Evolutionary conservation across 2,888 invertebrate genomes (phyloP).

Genomic region (Tholera decimalis): DNA sequence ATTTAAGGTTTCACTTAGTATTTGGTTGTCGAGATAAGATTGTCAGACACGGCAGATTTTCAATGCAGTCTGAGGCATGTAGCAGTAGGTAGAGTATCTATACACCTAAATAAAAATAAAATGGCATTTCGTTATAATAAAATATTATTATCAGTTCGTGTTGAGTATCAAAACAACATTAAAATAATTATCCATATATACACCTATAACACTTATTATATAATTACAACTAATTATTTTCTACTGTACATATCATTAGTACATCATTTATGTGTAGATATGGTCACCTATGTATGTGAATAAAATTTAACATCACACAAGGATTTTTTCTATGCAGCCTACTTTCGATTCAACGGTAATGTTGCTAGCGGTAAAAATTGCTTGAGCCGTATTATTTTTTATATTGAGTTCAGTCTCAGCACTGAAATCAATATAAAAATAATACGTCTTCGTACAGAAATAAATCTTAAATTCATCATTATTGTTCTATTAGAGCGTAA

Average conservation of each 20-base stretch:
- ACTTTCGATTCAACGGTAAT: constrained; percentile 1
- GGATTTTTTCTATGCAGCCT: constrained; percentile 1
- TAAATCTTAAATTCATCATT: too few species aligned
- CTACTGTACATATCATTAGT: constrained; percentile 68
- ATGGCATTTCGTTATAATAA: constrained; percentile 75
- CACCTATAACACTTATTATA: constrained; percentile 69
- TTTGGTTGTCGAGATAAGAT: too few species aligned
- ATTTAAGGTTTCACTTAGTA: too few species aligned
- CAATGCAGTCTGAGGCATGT: too few species aligned
- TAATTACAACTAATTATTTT: constrained; percentile 60
- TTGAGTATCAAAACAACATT: constrained; percentile 90
- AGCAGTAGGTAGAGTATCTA: neutral
- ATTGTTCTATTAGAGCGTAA: too few species aligned
- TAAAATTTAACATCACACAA: constrained; percentile 9
- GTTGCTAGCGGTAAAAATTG: constrained; percentile 23
- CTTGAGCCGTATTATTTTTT: neutral
- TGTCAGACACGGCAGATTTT: too few species aligned
- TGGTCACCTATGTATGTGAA: constrained; percentile 5
- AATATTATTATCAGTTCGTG: constrained; percentile 90
- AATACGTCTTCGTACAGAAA: too few species aligned
- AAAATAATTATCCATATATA: constrained; percentile 80
- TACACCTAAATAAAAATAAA: constrained; percentile 60
- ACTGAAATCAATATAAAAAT: too few species aligned
- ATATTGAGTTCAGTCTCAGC: too few species aligned
- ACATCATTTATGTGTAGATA: constrained; percentile 30